Conservation (phyloP, 2,888 invertebrate species). For the Agrochola lota region DNA sequence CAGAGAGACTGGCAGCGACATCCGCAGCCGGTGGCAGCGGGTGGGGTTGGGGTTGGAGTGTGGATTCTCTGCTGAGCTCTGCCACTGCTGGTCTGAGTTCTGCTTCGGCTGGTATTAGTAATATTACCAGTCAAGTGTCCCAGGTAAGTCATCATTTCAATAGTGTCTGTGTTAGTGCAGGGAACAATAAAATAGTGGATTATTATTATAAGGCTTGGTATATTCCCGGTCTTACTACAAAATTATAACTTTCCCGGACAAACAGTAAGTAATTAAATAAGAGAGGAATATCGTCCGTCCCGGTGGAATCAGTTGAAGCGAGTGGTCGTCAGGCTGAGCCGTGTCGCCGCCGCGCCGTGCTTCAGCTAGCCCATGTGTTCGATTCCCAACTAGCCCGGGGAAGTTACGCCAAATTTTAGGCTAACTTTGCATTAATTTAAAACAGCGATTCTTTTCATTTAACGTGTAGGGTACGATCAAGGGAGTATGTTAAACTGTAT, state of each 20-base stretch:
- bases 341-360: too few species aligned
- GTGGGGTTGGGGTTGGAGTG: conserved; percentile 94
- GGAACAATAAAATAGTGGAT: not conserved
- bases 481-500: too few species aligned
- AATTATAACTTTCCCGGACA: not conserved
- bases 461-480: too few species aligned
- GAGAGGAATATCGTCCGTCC: not conserved
- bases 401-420: too few species aligned
- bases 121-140: conserved; percentile 95
- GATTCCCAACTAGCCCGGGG: too few species aligned
- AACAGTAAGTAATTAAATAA: not conserved
- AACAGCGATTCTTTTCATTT: too few species aligned
- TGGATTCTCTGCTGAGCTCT: conserved; percentile 93
- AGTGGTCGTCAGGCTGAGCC: not conserved
- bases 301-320: not conserved
- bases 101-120: conserved; percentile 94
- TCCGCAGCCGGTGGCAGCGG: conserved; percentile 71
- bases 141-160: conserved; percentile 74
- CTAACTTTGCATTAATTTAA: too few species aligned
- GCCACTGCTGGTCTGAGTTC: conserved; percentile 94
- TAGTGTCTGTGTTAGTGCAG: not conserved
- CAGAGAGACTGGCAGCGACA: conserved; percentile 76
- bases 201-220: not conserved
- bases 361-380: too few species aligned
- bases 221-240: not conserved